phyloP scores from a whole-genome alignment of 1,140 invertebrate genomes.

The Calephelis nemesis region DNA sequence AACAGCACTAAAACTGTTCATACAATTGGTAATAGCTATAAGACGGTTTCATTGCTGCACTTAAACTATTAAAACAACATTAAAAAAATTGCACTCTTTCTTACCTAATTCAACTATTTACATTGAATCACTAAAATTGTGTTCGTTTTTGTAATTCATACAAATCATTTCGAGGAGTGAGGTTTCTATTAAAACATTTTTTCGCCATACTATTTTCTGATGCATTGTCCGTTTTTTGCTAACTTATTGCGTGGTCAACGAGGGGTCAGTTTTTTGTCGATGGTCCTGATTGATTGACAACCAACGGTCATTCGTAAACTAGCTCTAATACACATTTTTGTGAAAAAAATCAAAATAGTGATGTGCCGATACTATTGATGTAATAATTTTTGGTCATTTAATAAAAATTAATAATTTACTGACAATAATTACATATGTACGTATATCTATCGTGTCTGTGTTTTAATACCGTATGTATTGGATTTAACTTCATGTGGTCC shows the following conservation, averaged over 20 bases:
- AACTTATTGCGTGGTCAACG: slow-evolving; percentile 65
- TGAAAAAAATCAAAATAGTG: slow-evolving; percentile 17
- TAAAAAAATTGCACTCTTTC: not conserved
- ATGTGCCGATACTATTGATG: not conserved
- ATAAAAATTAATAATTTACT: slow-evolving; percentile 6
- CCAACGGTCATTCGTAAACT: slow-evolving; percentile 67
- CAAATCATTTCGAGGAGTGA: slow-evolving; percentile 33
- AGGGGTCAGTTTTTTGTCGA: slow-evolving; percentile 68
- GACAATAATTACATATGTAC: too few relatives aligned
- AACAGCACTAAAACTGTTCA: too few relatives aligned
- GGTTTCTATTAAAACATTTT: slow-evolving; percentile 60
- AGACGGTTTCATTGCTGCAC: too few relatives aligned
- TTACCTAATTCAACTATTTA: slow-evolving; percentile 18
- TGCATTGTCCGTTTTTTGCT: slow-evolving; percentile 53
- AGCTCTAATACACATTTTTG: slow-evolving; percentile 25
- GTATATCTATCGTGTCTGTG: too few relatives aligned
- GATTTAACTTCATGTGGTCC: too few relatives aligned
- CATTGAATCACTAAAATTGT: not conserved
- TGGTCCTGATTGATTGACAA: slow-evolving; percentile 70
- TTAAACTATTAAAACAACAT: too few relatives aligned
- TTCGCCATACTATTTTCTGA: slow-evolving; percentile 54
- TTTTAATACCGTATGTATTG: too few relatives aligned
- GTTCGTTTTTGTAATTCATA: not conserved
- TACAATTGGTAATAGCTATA: too few relatives aligned
- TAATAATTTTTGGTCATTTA: not conserved